phyloP scores from a whole-genome alignment of 1,140 invertebrate genomes.

The Daktulosphaira vitifoliae region DNA sequence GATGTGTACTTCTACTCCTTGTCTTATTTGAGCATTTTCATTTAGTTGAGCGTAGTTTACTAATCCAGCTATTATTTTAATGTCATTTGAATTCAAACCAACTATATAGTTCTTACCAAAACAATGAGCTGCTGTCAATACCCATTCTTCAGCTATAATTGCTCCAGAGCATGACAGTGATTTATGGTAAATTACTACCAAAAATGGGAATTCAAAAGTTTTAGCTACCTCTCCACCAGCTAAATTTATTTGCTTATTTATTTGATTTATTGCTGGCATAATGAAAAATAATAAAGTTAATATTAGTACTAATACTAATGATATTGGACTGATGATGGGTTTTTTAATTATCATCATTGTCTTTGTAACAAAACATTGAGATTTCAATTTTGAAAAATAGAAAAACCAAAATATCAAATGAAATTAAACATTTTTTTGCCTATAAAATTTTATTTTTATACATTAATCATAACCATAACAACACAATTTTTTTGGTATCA shows the following conservation, averaged over 20 bases:
- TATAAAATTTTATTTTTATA: too few relatives aligned
- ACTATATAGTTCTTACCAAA: slow-evolving; percentile 18
- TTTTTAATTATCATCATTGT: too few relatives aligned
- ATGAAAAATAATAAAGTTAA: too few relatives aligned
- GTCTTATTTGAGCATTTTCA: slow-evolving; percentile 21
- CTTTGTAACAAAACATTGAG: too few relatives aligned
- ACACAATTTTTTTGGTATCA: too few relatives aligned
- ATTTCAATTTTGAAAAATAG: not conserved
- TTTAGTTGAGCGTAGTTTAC: slow-evolving; percentile 29
- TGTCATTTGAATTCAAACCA: slow-evolving; percentile 9
- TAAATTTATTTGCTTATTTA: not conserved
- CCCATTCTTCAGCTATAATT: slow-evolving; percentile 28
- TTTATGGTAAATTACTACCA: not conserved
- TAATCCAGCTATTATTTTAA: slow-evolving; percentile 34
- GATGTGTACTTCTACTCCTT: slow-evolving; percentile 29
- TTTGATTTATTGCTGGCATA: too few relatives aligned
- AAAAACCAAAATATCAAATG: too few relatives aligned
- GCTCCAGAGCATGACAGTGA: slow-evolving; percentile 9
- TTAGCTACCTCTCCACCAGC: not conserved
- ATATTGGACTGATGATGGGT: too few relatives aligned
- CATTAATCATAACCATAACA: too few relatives aligned
- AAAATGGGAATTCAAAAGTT: not conserved
- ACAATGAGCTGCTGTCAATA: slow-evolving; percentile 36
- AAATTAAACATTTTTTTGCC: too few relatives aligned
- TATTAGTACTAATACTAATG: too few relatives aligned